Conservation (phyloP, 2,888 invertebrate genomes). For the Mamestra brassicae region DNA sequence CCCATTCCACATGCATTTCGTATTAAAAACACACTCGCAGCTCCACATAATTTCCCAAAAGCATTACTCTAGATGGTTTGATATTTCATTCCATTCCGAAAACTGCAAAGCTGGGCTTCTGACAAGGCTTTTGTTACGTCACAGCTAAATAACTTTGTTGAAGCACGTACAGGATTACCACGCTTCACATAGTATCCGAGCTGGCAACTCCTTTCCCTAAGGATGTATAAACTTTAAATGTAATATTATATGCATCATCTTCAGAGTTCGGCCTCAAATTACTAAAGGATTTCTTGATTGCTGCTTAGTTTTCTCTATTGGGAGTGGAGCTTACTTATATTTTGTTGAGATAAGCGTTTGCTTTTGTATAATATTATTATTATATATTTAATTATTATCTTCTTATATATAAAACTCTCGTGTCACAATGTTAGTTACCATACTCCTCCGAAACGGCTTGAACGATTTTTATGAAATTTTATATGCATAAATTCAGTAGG, state of each 20-base stretch:
- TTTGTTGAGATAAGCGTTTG: too few species aligned
- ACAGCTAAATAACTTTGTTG: conserved; percentile 49
- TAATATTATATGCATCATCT: conserved; percentile 37
- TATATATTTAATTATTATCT: too few species aligned
- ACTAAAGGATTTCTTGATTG: conserved; percentile 18
- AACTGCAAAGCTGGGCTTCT: conserved; percentile 51
- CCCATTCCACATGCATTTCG: not conserved
- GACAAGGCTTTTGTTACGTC: conserved; percentile 49
- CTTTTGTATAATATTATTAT: too few species aligned
- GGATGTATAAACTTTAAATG: conserved; percentile 46
- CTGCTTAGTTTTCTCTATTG: not conserved
- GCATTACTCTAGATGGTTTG: conserved; percentile 39
- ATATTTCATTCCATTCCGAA: conserved; percentile 43
- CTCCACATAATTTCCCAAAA: conserved; percentile 51
- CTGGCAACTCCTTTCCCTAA: conserved; percentile 38
- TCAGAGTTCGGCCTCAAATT: conserved; percentile 22
- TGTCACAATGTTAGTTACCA: too few species aligned
- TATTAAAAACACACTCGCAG: conserved; percentile 16
- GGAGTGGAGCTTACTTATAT: not conserved
- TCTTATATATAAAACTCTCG: too few species aligned
- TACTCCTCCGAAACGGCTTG: too few species aligned
- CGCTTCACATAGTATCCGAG: conserved; percentile 41
- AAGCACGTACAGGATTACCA: conserved; percentile 53
- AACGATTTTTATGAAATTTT: too few species aligned
- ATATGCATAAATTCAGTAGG: too few species aligned